These are phyloP conservation scores for Spilosoma lubricipeda DNA, from an alignment of 2,888 invertebrate species.

Conservation along the genomic window DNA sequence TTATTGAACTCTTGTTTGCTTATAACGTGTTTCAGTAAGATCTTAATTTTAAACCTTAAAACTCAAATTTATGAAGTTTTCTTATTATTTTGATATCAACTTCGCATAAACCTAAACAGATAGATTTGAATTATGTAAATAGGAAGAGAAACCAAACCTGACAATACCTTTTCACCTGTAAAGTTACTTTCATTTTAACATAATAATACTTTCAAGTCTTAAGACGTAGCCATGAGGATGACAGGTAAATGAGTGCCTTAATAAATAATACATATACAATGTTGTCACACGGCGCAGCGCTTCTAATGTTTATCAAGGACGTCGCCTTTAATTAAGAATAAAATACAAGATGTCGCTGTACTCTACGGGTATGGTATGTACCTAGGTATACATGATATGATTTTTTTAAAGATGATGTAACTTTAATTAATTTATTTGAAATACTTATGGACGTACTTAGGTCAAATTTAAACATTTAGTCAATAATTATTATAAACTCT, in stretches of 20 bases:
- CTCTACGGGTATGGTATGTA: neutral
- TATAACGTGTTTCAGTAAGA: neutral
- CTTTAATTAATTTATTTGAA: no score
- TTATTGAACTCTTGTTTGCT: neutral
- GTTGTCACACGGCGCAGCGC: slow-evolving; percentile 44
- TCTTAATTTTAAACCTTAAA: neutral
- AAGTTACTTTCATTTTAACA: slow-evolving; percentile 25
- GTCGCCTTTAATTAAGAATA: slow-evolving; percentile 25
- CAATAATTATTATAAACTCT: no score
- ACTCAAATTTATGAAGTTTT: neutral
- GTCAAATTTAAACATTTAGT: no score
- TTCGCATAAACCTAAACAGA: neutral
- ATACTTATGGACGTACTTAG: no score
- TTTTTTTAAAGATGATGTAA: no score
- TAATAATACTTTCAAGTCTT: slow-evolving; percentile 35
- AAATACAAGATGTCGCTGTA: slow-evolving; percentile 18
- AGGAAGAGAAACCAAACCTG: neutral
- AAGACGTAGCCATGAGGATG: slow-evolving; percentile 36
- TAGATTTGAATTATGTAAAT: neutral
- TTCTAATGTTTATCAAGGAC: slow-evolving; percentile 38
- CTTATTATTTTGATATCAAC: neutral
- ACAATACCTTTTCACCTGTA: slow-evolving; percentile 18
- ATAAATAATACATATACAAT: slow-evolving; percentile 45
- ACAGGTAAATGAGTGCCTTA: slow-evolving; percentile 36
- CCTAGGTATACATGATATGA: no score